These are phyloP conservation scores for Ptychoptera contaminata DNA, from an alignment of 2,888 invertebrate genomes.

Conservation along the genomic window DNA sequence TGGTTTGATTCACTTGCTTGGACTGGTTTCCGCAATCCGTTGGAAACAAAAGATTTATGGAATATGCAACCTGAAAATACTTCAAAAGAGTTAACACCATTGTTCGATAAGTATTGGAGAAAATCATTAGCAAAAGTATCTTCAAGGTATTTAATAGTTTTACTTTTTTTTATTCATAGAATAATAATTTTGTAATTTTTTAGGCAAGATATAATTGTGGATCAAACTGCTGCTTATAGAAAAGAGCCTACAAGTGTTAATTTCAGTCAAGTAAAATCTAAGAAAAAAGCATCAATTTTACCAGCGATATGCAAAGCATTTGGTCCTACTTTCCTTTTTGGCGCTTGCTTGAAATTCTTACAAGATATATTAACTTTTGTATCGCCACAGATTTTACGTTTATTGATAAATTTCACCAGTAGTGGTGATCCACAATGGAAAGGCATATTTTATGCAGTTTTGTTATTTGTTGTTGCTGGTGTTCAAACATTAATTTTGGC, in stretches of 20 bases:
- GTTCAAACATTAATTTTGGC: constrained; percentile 71
- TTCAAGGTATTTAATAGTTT: background rate
- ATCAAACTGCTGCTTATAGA: constrained; percentile 21
- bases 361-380: constrained; percentile 77
- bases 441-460: constrained; percentile 66
- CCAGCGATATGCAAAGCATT: constrained; percentile 74
- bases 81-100: constrained; percentile 61
- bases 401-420: constrained; percentile 56
- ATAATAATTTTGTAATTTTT: background rate
- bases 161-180: background rate
- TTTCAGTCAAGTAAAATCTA: constrained; percentile 43
- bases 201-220: constrained; percentile 9
- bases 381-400: constrained; percentile 73
- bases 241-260: constrained; percentile 51
- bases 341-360: constrained; percentile 64
- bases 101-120: constrained; percentile 73
- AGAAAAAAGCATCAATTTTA: constrained; percentile 64
- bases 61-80: constrained; percentile 72
- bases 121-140: constrained; percentile 44
- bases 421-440: constrained; percentile 57
- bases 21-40: constrained; percentile 67
- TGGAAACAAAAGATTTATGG: constrained; percentile 78
- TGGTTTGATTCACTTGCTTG: constrained; percentile 85
- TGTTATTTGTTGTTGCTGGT: constrained; percentile 58
- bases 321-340: constrained; percentile 72